Evolutionary conservation across 1,140 invertebrate genomes (phyloP), one percentile per base, ranked within the genome.

Genomic region (Orius insidiosus): DNA sequence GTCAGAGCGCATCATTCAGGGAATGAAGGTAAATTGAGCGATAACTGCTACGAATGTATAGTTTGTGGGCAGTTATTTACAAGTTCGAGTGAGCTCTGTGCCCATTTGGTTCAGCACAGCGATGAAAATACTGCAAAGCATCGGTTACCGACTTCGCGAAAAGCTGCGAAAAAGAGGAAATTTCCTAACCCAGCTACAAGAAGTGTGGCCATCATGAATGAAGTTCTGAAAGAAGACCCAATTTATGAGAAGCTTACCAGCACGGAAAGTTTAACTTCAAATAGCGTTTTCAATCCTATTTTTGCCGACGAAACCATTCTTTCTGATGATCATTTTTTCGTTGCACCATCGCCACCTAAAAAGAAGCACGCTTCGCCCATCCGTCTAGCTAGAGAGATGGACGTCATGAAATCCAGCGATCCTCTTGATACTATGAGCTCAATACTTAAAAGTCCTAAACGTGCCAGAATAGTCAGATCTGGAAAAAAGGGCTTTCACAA

Each of bases 1-100:
- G 80, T 86, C 13, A 69, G 81, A 35, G 80, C 79, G 11, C 82
- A 86, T 61, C 82, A 85, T 60, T 84, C 80, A 1, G 80, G 75
- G 2, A 69, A 78, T 11, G 80, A 83, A 66, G 67, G 72, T 3
- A 68, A 74, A 43, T 70, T 48, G 63, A 66, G 53, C 60, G 30
- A 38, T 2, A 63, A 35, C 52, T 68, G 53, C 0, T 85, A 74
- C 55, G 69, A 74, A 35, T 86, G 82, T 55, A 74, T 77, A 11
- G 81, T 85, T 0, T 86, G 82, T 56, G 70, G 71, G 0, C 69
- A 73, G 15, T 68, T 77, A 14, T 69, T 78, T 53, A 60, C 67
- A 13, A 72, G 76, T 0, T 81, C 80, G 2, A 71, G 72, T 16
- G 79, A 85, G 54, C 63, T 86, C 5, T 79, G 83, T 11, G 70